These are phyloP conservation scores for Apostichopus japonicus DNA, from an alignment of 35 echinoderm and acorn worm genomes.

Conservation along the genomic window DNA sequence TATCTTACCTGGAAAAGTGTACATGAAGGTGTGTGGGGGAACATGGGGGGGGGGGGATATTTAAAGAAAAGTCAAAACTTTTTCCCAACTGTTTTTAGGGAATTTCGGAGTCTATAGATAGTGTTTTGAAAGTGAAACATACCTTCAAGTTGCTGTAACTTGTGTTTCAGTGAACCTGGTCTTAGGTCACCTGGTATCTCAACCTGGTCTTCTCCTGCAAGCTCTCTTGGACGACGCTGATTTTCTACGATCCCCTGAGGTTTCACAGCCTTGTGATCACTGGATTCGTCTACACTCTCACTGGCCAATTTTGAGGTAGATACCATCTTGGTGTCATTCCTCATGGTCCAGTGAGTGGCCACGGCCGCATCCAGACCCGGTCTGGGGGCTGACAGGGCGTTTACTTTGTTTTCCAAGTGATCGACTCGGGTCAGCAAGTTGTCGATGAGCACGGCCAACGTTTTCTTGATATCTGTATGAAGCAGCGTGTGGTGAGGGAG, in stretches of 20 bases:
- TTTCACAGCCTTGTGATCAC: not conserved
- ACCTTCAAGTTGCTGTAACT: no score
- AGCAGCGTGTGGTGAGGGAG: not conserved
- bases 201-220: not conserved
- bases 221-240: not conserved
- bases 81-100: no score
- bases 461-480: slow-evolving; percentile 41
- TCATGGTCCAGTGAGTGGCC: not conserved
- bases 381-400: not conserved
- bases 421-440: slow-evolving; percentile 25
- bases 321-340: not conserved
- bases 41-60: no score
- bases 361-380: not conserved
- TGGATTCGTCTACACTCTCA: not conserved
- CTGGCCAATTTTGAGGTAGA: not conserved
- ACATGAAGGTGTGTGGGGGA: no score
- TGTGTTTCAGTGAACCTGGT: not conserved
- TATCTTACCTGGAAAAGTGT: no score
- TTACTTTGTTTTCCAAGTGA: slow-evolving; percentile 33
- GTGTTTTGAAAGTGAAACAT: no score
- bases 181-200: not conserved
- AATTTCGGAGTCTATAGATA: no score
- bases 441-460: slow-evolving; percentile 35
- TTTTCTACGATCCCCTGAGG: not conserved
- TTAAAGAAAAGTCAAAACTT: no score